Conservation (phyloP, 2,113 vertebrate species). For the Cairina moschata region DNA sequence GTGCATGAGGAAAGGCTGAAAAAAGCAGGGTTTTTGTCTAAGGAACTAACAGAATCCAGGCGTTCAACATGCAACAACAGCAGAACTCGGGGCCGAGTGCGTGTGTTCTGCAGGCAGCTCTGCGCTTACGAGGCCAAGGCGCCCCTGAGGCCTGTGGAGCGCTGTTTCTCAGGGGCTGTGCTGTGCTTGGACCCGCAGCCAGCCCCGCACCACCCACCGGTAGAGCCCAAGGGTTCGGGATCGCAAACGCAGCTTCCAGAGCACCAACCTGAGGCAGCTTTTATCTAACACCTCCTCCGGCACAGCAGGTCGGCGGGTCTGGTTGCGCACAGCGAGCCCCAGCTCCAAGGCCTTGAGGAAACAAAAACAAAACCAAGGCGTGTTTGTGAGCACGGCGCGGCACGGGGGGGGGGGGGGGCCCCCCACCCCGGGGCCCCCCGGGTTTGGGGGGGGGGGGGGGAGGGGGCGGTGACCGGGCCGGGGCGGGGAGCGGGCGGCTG, state of each 20-base stretch:
- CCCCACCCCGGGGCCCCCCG: too few species aligned
- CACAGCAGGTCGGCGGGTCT: neutral
- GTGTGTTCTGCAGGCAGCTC: fast-evolving
- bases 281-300: neutral
- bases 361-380: neutral
- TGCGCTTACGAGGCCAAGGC: neutral
- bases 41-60: neutral
- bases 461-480: too few species aligned
- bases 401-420: too few species aligned
- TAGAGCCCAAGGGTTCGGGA: neutral
- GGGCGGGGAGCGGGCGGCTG: too few species aligned
- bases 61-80: neutral
- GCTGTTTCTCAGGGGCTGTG: neutral
- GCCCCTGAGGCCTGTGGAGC: neutral
- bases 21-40: fast-evolving
- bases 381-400: too few species aligned
- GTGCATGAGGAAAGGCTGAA: neutral
- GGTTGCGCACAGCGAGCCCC: neutral
- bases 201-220: neutral
- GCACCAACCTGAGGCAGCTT: neutral
- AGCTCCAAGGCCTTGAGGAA: too few species aligned
- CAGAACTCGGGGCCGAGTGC: too few species aligned
- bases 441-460: too few species aligned
- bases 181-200: neutral
- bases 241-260: neutral